Conservation (phyloP, 2,113 vertebrate genomes). For the Taxidea taxus region DNA sequence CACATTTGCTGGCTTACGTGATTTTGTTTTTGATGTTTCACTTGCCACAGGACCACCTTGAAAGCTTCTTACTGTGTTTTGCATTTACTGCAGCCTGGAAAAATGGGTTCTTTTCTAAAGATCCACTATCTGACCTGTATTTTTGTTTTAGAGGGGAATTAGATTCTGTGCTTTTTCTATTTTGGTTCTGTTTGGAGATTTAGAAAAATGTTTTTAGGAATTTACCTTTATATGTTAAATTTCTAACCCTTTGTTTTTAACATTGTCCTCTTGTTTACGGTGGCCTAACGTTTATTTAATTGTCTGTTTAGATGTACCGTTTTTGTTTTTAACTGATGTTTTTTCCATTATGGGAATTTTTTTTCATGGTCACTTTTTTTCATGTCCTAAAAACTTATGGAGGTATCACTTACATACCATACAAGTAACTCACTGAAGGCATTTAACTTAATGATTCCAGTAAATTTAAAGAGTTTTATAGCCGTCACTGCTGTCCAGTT, state of each 20-base stretch:
- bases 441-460: neutral
- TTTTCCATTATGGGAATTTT: neutral
- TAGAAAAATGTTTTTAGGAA: conserved; percentile 8
- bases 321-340: neutral
- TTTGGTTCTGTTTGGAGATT: neutral
- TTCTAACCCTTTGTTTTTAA: conserved; percentile 17
- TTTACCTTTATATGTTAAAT: neutral
- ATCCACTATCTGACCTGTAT: neutral
- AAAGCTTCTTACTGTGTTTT: neutral
- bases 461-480: neutral
- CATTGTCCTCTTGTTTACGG: neutral
- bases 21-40: neutral
- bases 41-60: neutral
- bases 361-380: neutral
- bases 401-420: neutral
- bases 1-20: neutral
- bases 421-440: neutral
- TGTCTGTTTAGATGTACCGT: conserved; percentile 29
- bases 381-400: neutral
- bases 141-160: conserved; percentile 15
- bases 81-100: conserved; percentile 11
- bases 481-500: neutral
- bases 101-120: conserved; percentile 25
- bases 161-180: conserved; percentile 32
- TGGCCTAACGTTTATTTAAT: neutral